These are phyloP conservation scores for Oreochromis spilurus DNA, from an alignment of 2,113 vertebrate species.

Conservation along the genomic window DNA sequence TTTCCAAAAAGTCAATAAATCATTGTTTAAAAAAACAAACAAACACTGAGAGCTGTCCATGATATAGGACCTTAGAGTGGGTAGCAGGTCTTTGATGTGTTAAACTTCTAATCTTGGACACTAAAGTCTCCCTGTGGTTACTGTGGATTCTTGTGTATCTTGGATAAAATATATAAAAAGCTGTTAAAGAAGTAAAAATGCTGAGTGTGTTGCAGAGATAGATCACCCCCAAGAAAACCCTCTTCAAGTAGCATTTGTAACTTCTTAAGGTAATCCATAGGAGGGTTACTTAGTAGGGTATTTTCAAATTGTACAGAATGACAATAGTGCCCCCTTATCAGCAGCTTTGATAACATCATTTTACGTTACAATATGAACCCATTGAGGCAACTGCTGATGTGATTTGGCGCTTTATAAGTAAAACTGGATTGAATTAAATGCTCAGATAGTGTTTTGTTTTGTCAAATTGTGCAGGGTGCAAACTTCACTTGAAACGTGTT, in stretches of 20 bases:
- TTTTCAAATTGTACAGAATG: background rate
- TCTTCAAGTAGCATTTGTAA: background rate
- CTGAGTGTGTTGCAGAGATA: background rate
- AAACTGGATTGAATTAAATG: background rate
- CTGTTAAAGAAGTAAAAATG: background rate
- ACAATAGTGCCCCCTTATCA: background rate
- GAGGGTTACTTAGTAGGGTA: background rate
- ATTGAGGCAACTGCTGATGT: fast-evolving
- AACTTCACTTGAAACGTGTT: background rate
- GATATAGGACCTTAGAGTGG: background rate
- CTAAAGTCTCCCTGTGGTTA: background rate
- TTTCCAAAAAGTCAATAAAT: background rate
- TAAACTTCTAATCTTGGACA: background rate
- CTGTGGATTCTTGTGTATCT: background rate
- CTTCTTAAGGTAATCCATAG: background rate
- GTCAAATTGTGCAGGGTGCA: background rate
- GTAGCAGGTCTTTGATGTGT: background rate
- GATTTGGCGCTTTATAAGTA: background rate
- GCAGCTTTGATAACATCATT: background rate
- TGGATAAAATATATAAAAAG: background rate
- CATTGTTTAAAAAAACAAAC: background rate
- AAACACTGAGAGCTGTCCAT: background rate
- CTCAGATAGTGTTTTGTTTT: background rate
- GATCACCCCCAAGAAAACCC: background rate
- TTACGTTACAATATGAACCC: background rate